Evolutionary conservation across 2,888 invertebrate genomes (phyloP), one percentile per base, ranked within the genome.

Genomic region (Prenolepis imparis): DNA sequence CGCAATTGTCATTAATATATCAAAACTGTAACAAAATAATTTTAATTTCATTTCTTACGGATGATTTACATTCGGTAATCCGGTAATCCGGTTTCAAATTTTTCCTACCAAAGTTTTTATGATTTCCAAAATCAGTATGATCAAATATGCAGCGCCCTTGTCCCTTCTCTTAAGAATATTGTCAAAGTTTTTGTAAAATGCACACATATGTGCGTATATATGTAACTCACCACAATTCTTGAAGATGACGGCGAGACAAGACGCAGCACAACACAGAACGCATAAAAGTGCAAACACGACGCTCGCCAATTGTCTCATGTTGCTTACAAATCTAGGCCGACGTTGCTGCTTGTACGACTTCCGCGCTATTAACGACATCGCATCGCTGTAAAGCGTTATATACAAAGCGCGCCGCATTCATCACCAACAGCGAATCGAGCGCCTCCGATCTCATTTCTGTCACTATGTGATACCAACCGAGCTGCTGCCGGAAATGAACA

Each of bases 161-260:
- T n/a, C 0, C 15, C 44, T 18, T n/a, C n/a, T n/a, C 18, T 18
- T 48, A 8, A 48, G n/a, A 48, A 18, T 52, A 28, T 28, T 3
- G 18, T 48, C n/a, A 52, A 52, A 52, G n/a, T 52, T 52, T 52
- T 52, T 1, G 8, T 18, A 52, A n/a, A 52, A 52, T 18, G 48
- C 48, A 28, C 28, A 28, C 28, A 28, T 28, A 28, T 28, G 28
- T 28, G 28, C 28, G 3, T 28, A 28, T n/a, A n/a, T n/a, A 48
- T 5, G 18, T 18, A 2, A 77, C 77, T 77, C n/a, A 77, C 77
- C 77, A 8, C 77, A 77, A 67, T 57, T 9, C 0, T 3, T 5
- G 3, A 67, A 77, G 0, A 1, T 9, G 15, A 55, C 15, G 24
- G 67, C 77, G 8, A 57, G 15, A 55, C 75, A 41, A 5, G 15